Evolutionary conservation across 1,140 invertebrate genomes (phyloP).

Genomic region (Myzus persicae): DNA sequence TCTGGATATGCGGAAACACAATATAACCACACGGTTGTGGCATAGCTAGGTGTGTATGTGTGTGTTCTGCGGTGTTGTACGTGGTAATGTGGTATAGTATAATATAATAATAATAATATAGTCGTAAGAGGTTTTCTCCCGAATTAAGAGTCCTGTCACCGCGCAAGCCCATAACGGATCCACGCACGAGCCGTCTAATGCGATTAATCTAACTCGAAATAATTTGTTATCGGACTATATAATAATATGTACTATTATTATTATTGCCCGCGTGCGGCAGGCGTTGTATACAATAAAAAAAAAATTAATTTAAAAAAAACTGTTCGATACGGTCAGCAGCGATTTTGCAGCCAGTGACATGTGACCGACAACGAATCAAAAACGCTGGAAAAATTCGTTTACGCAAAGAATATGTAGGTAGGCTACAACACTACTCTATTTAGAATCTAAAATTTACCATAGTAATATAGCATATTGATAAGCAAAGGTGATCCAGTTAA

Average conservation of each 20-base stretch:
- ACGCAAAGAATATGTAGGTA: not conserved
- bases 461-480: too few species aligned
- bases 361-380: constrained; percentile 25
- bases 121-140: constrained; percentile 12
- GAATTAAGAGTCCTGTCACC: constrained; percentile 23
- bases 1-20: constrained; percentile 22
- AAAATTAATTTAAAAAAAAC: constrained; percentile 7
- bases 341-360: constrained; percentile 41
- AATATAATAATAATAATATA: not conserved
- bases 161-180: constrained; percentile 28
- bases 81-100: not conserved
- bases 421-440: not conserved
- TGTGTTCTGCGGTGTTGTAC: not conserved
- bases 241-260: constrained; percentile 11
- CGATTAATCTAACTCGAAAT: constrained; percentile 1
- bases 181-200: constrained; percentile 32
- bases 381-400: not conserved
- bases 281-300: not conserved
- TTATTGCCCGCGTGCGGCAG: not conserved
- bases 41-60: not conserved
- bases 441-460: not conserved
- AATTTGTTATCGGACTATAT: constrained; percentile 1
- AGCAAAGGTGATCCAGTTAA: not conserved
- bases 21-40: not conserved
- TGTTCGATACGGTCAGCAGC: constrained; percentile 8